Conservation (phyloP, 35 echinoderm and acorn worm species). For the Chiridota heheva region DNA sequence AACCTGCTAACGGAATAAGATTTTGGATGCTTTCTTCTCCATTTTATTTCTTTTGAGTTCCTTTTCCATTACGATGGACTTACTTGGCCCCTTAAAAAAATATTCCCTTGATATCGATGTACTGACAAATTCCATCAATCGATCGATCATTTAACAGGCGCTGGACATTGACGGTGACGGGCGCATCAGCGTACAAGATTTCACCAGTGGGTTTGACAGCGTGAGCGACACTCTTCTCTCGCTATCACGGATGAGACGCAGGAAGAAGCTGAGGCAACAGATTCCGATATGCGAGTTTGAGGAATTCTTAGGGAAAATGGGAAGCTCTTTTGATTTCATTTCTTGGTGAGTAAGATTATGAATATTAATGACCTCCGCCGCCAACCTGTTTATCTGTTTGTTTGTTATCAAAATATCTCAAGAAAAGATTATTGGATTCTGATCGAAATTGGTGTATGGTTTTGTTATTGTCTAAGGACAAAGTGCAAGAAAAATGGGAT, state of each 20-base stretch:
- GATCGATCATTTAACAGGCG: no score
- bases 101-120: neutral
- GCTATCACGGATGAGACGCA: constrained; percentile 39
- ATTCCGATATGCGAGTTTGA: constrained; percentile 14
- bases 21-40: no score
- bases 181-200: constrained; percentile 69
- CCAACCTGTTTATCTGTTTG: no score
- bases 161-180: constrained; percentile 58
- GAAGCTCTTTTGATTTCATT: constrained; percentile 45
- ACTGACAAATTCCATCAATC: no score
- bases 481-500: no score
- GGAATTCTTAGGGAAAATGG: constrained; percentile 33
- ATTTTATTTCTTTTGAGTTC: no score
- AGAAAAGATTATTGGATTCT: no score
- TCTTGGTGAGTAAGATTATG: constrained; percentile 25
- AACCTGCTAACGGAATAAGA: no score
- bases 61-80: neutral
- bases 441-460: no score
- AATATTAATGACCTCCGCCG: no score
- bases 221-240: constrained; percentile 75
- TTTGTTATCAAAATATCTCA: no score
- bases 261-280: constrained; percentile 14
- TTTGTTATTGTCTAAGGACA: no score
- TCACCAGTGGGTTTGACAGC: constrained; percentile 71
- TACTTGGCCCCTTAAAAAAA: neutral